Evolutionary conservation across 2,113 vertebrate species (phyloP), one percentile per base, ranked within the genome.

Genomic region (Caretta caretta): DNA sequence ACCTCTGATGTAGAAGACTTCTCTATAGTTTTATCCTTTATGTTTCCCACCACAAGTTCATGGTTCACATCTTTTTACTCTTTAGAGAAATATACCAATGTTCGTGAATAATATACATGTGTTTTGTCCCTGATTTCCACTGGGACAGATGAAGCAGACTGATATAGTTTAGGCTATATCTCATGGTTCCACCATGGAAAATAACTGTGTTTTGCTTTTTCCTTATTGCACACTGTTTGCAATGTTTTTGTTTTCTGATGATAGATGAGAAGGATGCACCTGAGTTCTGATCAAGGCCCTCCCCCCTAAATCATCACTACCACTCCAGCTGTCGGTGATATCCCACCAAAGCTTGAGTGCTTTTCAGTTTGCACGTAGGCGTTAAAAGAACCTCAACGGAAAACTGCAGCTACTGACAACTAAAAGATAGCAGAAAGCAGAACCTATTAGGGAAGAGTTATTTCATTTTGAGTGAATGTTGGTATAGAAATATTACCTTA

Each of bases 361-460:
- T 96, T 91, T 97, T 90, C 90, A 81, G 90, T 95, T 96, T 94
- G 94, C 95, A 89, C 69, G 90, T 57, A 93, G 96, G 93, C 87
- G 84, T 91, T 91, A 91, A 95, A 97, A 97, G 94, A 97, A 97
- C 80, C 90, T 97, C 79, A 94, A 80, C 7, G 53, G 97, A 96
- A 98, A 97, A 78, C 2, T 91, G 91, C 62, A 90, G 92, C 80
- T 94, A 92, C 93, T 75, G 42, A 91, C 78, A 94, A 48, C 75
- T 83, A 95, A 90, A 93, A 96, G 65, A 62, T 89, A 96, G 90
- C 83, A 96, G 76, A 81, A 10, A 95, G 87, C 91, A 94, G 94
- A 91, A 95, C 53, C 69, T 83, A 80, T 14, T 2, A 94, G 42
- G 20, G 81, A 97, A 95, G 83, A 94, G 49, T 0, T 51, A 46